These are phyloP conservation scores for Acanthosepion esculentum DNA, from an alignment of 2,888 invertebrate species.

Conservation along the genomic window DNA sequence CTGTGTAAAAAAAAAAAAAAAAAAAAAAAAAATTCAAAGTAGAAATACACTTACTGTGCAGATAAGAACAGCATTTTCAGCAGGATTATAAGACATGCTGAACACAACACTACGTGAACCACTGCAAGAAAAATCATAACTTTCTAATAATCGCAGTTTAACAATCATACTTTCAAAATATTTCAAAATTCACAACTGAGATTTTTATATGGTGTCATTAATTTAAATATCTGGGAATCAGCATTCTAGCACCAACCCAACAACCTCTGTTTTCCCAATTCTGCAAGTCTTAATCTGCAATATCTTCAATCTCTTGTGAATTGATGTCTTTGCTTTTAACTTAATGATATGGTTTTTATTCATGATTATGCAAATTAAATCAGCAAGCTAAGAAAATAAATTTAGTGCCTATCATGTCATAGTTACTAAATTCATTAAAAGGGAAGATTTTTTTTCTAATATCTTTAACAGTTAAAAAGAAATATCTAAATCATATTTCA, in stretches of 20 bases:
- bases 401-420: too few species aligned
- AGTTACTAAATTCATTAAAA: too few species aligned
- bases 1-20: neutral
- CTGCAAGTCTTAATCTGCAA: neutral
- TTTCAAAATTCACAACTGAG: neutral
- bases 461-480: too few species aligned
- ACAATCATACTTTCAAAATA: neutral
- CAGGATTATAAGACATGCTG: constrained; percentile 97
- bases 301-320: too few species aligned
- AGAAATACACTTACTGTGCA: constrained; percentile 79
- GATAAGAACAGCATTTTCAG: constrained; percentile 94
- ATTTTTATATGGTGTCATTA: too few species aligned
- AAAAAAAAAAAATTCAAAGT: neutral
- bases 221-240: too few species aligned
- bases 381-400: too few species aligned
- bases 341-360: too few species aligned
- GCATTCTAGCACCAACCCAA: neutral
- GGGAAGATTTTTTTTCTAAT: too few species aligned
- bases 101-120: constrained; percentile 69
- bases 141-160: neutral
- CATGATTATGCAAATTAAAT: too few species aligned
- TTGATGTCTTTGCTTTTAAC: too few species aligned
- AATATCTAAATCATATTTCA: too few species aligned
- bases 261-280: neutral
- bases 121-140: constrained; percentile 54